Conservation (phyloP, 2,113 vertebrate genomes). For the Albula goreensis region DNA sequence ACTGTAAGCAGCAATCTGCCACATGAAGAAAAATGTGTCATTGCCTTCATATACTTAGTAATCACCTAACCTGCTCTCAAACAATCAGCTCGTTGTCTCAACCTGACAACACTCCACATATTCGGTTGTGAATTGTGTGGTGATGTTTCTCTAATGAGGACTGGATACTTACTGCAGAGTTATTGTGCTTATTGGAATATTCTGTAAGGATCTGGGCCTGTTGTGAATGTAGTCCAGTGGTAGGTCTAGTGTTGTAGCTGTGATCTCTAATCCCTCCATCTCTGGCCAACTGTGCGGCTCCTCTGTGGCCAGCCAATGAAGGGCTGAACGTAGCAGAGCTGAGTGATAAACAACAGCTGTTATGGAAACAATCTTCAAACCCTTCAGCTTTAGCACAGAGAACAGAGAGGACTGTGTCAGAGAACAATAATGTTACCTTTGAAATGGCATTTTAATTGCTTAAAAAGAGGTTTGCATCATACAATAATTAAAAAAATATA, state of each 20-base stretch:
- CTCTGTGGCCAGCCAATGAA: neutral
- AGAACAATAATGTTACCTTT: neutral
- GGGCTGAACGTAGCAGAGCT: neutral
- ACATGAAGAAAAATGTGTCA: neutral
- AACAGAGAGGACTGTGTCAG: neutral
- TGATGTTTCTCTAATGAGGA: neutral
- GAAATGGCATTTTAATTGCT: too few species aligned
- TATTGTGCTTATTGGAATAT: neutral
- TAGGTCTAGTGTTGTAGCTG: neutral
- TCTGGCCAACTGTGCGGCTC: neutral
- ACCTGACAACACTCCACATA: neutral
- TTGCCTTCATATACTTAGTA: too few species aligned
- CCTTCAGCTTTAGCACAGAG: neutral
- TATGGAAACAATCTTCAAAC: neutral
- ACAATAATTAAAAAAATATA: too few species aligned
- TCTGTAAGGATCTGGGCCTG: neutral
- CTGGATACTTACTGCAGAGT: neutral
- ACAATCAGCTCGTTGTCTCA: neutral
- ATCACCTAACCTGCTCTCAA: neutral
- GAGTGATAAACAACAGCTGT: slow-evolving; percentile 7
- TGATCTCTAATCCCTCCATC: slow-evolving; percentile 10
- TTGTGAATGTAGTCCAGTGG: neutral
- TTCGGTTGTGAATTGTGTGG: neutral
- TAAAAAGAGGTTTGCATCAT: too few species aligned
- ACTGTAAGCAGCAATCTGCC: neutral